phyloP scores from a whole-genome alignment of 2,888 invertebrate genomes.

The Trachelus iudaicus region DNA sequence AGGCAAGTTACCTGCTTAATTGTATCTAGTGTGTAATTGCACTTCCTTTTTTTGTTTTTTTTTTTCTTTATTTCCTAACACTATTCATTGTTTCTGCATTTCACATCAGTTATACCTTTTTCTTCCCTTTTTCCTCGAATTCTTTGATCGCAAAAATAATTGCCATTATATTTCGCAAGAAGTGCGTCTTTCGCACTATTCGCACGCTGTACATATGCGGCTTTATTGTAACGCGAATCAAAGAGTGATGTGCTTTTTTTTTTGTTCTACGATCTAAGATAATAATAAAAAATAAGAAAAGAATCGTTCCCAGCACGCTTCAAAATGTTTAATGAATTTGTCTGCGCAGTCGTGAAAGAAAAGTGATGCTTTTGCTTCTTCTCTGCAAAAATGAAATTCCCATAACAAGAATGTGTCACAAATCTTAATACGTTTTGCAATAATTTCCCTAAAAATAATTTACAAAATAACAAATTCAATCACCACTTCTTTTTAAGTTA shows the following conservation, averaged over 20 bases:
- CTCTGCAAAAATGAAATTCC: neutral
- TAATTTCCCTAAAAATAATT: neutral
- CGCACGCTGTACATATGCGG: constrained; percentile 18
- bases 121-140: constrained; percentile 15
- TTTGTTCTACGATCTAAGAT: no score
- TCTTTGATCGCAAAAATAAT: constrained; percentile 12
- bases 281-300: neutral
- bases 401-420: constrained; percentile 3
- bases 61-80: neutral
- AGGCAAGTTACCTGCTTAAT: neutral
- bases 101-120: constrained; percentile 15
- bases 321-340: neutral
- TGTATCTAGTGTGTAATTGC: neutral
- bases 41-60: no score
- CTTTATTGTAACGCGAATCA: constrained; percentile 6
- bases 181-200: neutral
- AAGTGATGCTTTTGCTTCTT: constrained; percentile 15
- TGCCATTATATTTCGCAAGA: constrained; percentile 25
- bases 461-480: no score
- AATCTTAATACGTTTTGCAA: constrained; percentile 12
- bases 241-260: constrained; percentile 5
- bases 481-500: no score
- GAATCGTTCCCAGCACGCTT: neutral
- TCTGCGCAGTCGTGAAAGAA: constrained; percentile 8
- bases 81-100: constrained; percentile 8